Conservation (phyloP, 1,140 invertebrate species). For the Diuraphis noxia region DNA sequence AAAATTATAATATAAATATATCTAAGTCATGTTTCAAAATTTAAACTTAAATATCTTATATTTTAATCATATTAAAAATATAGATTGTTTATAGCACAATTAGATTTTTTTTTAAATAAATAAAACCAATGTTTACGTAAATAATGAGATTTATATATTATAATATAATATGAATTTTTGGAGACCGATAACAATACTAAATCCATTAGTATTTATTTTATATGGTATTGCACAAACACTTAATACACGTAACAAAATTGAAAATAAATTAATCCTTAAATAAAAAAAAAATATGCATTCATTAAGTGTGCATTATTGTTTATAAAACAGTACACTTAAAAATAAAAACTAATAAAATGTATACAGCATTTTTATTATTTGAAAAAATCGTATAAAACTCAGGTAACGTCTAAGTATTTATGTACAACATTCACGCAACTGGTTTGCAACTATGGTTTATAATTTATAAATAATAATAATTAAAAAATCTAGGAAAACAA, state of each 20-base stretch:
- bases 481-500: slow-evolving; percentile 54
- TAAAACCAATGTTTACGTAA: slow-evolving; percentile 24
- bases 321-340: slow-evolving; percentile 46
- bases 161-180: slow-evolving; percentile 26
- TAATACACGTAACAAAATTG: slow-evolving; percentile 44
- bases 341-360: slow-evolving; percentile 50
- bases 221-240: slow-evolving; percentile 48
- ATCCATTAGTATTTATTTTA: slow-evolving; percentile 4
- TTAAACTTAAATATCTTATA: neutral
- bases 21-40: neutral
- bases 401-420: slow-evolving; percentile 53
- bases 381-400: slow-evolving; percentile 53
- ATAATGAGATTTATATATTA: slow-evolving; percentile 34
- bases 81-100: neutral
- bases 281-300: slow-evolving; percentile 19
- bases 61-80: slow-evolving; percentile 18
- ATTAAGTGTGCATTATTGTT: slow-evolving; percentile 33
- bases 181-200: slow-evolving; percentile 41
- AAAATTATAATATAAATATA: neutral
- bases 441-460: slow-evolving; percentile 40
- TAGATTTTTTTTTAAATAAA: slow-evolving; percentile 8
- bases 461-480: slow-evolving; percentile 40
- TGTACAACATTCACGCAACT: slow-evolving; percentile 52
- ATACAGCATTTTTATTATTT: slow-evolving; percentile 47
- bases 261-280: slow-evolving; percentile 43